These are phyloP conservation scores for Drosophila dives DNA, from an alignment of 2,888 invertebrate genomes.

Conservation along the genomic window DNA sequence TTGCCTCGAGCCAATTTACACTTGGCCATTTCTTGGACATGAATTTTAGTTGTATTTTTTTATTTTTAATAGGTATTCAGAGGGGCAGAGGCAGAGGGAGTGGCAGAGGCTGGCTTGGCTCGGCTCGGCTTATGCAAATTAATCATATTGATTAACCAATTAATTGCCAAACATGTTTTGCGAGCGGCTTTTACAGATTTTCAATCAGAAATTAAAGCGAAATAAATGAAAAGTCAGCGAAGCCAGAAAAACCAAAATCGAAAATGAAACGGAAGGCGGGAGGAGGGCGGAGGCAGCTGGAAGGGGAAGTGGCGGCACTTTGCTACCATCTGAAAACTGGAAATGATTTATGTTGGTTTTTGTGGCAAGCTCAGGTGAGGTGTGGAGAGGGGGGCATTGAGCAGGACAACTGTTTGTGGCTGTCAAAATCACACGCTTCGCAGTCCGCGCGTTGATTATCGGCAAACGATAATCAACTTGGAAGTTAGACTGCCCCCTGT, in stretches of 20 bases:
- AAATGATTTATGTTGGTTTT: constrained; percentile 68
- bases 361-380: constrained; percentile 13
- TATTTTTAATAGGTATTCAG: neutral
- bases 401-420: constrained; percentile 38
- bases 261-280: neutral
- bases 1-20: neutral
- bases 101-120: too few species aligned
- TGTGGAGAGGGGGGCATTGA: neutral
- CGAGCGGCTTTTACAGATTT: constrained; percentile 58
- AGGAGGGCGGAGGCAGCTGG: neutral
- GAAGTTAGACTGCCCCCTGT: constrained; percentile 28
- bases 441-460: constrained; percentile 55
- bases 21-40: constrained; percentile 31
- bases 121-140: constrained; percentile 68
- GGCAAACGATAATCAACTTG: constrained; percentile 69
- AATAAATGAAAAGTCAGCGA: constrained; percentile 52
- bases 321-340: constrained; percentile 49
- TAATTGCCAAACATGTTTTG: constrained; percentile 74
- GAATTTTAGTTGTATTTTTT: constrained; percentile 18
- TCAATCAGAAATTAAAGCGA: constrained; percentile 71
- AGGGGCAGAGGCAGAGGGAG: neutral
- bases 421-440: constrained; percentile 69
- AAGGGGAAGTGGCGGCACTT: neutral
- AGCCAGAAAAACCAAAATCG: constrained; percentile 4
- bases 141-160: constrained; percentile 77